phyloP scores from a whole-genome alignment of 2,888 invertebrate species.

The Troglohyphantes excavatus region DNA sequence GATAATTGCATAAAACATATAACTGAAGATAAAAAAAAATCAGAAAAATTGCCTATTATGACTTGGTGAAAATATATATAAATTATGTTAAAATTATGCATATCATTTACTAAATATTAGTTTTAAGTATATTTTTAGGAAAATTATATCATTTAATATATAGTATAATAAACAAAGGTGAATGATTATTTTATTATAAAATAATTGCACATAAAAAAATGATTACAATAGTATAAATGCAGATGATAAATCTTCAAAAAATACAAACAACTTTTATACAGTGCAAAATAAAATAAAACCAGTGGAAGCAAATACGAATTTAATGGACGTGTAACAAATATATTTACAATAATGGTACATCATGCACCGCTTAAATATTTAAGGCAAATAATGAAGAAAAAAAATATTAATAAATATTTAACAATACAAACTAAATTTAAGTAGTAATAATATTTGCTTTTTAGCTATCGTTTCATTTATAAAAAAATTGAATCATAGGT shows the following conservation, averaged over 20 bases:
- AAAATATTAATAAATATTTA: neutral
- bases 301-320: conserved; percentile 6
- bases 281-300: conserved; percentile 50
- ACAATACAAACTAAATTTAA: neutral
- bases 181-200: no score
- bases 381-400: neutral
- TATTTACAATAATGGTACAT: neutral
- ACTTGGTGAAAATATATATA: no score
- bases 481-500: neutral
- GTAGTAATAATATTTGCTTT: neutral
- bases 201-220: conserved; percentile 1
- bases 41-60: no score
- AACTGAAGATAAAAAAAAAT: no score
- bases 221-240: neutral
- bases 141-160: no score
- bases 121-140: no score
- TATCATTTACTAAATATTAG: no score
- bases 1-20: no score
- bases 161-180: no score
- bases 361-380: neutral
- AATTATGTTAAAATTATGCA: no score
- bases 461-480: neutral
- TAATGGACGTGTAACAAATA: neutral
- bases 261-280: neutral
- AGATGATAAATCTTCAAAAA: neutral